phyloP scores from a whole-genome alignment of 1,140 invertebrate species.

The Condylostylus longicornis region DNA sequence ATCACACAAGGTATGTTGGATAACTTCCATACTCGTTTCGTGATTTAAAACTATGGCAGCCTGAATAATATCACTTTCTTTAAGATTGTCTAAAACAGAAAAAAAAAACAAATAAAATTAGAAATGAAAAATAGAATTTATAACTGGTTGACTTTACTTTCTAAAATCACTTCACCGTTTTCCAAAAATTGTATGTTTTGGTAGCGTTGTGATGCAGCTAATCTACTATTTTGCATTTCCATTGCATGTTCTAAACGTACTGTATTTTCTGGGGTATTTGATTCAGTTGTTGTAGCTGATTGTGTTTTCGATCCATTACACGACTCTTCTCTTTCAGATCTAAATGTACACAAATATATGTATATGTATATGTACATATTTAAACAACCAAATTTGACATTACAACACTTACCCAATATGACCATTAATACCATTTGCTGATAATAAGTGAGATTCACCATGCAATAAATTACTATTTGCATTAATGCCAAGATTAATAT shows the following conservation, averaged over 20 bases:
- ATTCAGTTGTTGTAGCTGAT: constrained; percentile 31
- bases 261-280: constrained; percentile 30
- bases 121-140: not conserved
- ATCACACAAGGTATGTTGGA: constrained; percentile 28
- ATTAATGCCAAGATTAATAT: not conserved
- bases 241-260: constrained; percentile 23
- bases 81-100: constrained; percentile 21
- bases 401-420: constrained; percentile 30
- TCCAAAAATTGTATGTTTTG: constrained; percentile 9
- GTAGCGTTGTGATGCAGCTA: not conserved
- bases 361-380: too few species aligned
- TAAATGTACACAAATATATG: too few species aligned
- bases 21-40: constrained; percentile 19
- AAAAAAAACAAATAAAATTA: constrained; percentile 3
- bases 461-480: constrained; percentile 13
- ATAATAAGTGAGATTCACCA: constrained; percentile 19
- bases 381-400: too few species aligned
- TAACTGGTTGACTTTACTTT: too few species aligned
- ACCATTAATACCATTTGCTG: constrained; percentile 38
- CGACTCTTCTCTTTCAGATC: constrained; percentile 27
- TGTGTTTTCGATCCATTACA: constrained; percentile 28
- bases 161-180: constrained; percentile 26
- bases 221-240: constrained; percentile 10
- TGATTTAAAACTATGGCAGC: constrained; percentile 24
- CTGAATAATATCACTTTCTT: constrained; percentile 33